These are phyloP conservation scores for Argyresthia goedartella DNA, from an alignment of 2,888 invertebrate genomes.

Conservation along the genomic window DNA sequence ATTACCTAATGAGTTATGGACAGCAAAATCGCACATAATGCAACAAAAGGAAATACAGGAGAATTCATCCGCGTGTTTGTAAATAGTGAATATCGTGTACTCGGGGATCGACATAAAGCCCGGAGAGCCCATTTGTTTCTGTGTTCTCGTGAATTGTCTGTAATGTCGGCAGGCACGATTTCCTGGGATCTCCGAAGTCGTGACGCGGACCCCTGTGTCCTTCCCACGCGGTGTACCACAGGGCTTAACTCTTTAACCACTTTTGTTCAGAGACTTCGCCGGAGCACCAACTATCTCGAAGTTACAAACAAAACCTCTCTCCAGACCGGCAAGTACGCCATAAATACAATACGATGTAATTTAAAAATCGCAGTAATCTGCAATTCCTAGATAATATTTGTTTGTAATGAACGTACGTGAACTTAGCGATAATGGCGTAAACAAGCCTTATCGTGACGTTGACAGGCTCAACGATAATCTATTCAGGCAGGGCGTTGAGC, in stretches of 20 bases:
- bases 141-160: neutral
- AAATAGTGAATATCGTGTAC: neutral
- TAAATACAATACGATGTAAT: neutral
- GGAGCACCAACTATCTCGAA: neutral
- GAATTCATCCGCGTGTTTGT: no score
- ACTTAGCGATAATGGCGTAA: neutral
- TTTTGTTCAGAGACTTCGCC: neutral
- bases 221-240: slow-evolving; percentile 26
- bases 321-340: neutral
- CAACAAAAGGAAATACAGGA: no score
- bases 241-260: neutral
- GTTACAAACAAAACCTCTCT: neutral
- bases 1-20: no score
- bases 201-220: slow-evolving; percentile 27
- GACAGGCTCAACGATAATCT: slow-evolving; percentile 31
- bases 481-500: slow-evolving; percentile 34
- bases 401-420: neutral
- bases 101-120: no score
- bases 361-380: neutral
- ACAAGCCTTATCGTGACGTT: slow-evolving; percentile 13
- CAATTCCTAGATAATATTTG: no score
- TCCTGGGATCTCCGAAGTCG: slow-evolving; percentile 27
- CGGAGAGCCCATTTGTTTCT: neutral
- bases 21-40: no score
- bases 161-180: slow-evolving; percentile 35